phyloP scores from a whole-genome alignment of 1,140 invertebrate species.

The Pogonomyrmex barbatus region DNA sequence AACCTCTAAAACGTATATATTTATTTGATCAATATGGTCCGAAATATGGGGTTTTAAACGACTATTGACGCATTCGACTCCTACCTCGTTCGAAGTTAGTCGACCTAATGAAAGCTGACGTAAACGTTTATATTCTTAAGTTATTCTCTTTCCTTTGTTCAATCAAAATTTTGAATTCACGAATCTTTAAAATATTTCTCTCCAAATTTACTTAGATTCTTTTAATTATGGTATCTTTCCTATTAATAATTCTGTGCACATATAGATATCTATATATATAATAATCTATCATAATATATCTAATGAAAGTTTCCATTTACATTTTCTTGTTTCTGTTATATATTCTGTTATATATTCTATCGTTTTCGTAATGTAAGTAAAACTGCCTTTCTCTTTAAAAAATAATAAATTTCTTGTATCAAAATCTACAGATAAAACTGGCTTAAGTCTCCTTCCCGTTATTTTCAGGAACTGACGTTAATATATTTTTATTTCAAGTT shows the following conservation, averaged over 20 bases:
- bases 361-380: neutral
- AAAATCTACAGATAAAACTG: neutral
- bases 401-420: neutral
- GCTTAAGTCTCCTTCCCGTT: neutral
- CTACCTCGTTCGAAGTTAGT: conserved; percentile 3
- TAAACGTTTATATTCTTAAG: neutral
- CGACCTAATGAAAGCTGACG: neutral
- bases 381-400: neutral
- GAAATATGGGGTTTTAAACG: neutral
- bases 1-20: neutral
- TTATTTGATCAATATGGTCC: neutral
- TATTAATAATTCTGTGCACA: neutral
- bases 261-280: neutral
- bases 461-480: conserved; percentile 21
- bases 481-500: neutral
- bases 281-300: neutral
- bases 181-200: neutral
- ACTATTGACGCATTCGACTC: neutral
- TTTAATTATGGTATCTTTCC: neutral
- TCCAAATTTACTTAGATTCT: neutral
- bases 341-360: neutral
- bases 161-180: neutral
- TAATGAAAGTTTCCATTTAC: neutral
- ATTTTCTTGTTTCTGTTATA: neutral
- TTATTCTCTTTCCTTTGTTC: neutral